Percentiles rank a stretch among this genome's conserved stretches.
phyloP scores from a whole-genome alignment of 2,888 invertebrate species.

The Rhaphigaster nebulosa region DNA sequence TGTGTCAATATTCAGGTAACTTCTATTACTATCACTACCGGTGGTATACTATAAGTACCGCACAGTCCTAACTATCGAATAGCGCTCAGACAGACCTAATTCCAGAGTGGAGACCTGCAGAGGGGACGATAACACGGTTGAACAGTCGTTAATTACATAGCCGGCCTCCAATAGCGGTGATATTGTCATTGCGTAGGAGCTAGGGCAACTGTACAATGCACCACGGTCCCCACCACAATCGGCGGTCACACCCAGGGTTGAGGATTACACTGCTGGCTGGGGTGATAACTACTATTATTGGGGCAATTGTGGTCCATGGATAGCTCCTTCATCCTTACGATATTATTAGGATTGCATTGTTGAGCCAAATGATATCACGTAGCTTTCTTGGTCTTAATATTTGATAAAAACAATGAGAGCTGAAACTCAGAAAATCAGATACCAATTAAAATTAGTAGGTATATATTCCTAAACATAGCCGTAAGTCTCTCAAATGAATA shows the following conservation, averaged over 20 bases:
- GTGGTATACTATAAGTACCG: neutral
- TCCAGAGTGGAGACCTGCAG: neutral
- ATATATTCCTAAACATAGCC: no score
- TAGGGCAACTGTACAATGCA: neutral
- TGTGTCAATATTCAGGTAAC: no score
- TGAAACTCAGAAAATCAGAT: no score
- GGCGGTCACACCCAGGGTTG: neutral
- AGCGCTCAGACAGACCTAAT: neutral
- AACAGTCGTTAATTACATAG: slow-evolving; percentile 23
- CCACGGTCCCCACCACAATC: neutral
- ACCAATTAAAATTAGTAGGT: no score
- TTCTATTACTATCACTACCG: neutral
- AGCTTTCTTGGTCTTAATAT: neutral
- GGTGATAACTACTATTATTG: neutral
- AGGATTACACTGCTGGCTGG: neutral
- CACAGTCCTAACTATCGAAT: neutral
- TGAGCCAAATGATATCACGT: neutral
- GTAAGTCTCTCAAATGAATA: no score
- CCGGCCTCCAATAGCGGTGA: neutral
- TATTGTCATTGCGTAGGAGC: neutral
- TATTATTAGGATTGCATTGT: neutral
- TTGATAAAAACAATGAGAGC: no score
- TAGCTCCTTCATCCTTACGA: neutral
- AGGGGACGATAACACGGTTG: neutral
- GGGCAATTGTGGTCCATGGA: neutral